Percentiles rank a stretch among this genome's conserved stretches.
Conservation (phyloP, 2,888 invertebrate species). For the Xylota sylvarum region DNA sequence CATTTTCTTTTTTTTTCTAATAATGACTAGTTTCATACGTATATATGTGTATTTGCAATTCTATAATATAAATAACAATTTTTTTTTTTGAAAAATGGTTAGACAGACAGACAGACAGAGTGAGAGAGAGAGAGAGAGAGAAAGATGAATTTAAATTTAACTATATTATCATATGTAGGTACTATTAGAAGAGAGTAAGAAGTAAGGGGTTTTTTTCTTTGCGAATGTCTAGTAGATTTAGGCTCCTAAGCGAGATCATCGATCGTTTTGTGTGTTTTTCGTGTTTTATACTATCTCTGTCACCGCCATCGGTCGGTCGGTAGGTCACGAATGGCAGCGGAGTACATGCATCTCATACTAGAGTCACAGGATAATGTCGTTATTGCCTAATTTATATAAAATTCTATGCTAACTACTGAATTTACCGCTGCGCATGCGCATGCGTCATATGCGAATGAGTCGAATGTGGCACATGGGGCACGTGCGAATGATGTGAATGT, state of each 20-base stretch:
- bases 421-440: constrained; percentile 93
- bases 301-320: background rate
- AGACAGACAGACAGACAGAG: constrained; percentile 15
- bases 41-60: constrained; percentile 61
- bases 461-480: constrained; percentile 88
- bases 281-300: constrained; percentile 30
- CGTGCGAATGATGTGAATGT: constrained; percentile 88
- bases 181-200: constrained; percentile 27
- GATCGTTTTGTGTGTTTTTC: constrained; percentile 62
- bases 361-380: constrained; percentile 58
- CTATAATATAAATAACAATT: constrained; percentile 57
- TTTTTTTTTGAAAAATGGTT: constrained; percentile 27
- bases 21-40: constrained; percentile 76
- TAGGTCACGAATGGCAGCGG: constrained; percentile 13
- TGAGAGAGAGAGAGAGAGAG: constrained; percentile 2
- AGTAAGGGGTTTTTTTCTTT: constrained; percentile 36
- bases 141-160: constrained; percentile 57
- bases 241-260: constrained; percentile 78
- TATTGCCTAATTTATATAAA: constrained; percentile 61
- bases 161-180: constrained; percentile 56
- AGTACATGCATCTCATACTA: constrained; percentile 58
- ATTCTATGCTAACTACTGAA: constrained; percentile 26
- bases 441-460: constrained; percentile 87
- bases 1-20: constrained; percentile 45
- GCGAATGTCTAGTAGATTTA: constrained; percentile 58